Evolutionary conservation across 2,797 vertebrate genomes (phyloP).

Genomic region (Galaxias olidus): DNA sequence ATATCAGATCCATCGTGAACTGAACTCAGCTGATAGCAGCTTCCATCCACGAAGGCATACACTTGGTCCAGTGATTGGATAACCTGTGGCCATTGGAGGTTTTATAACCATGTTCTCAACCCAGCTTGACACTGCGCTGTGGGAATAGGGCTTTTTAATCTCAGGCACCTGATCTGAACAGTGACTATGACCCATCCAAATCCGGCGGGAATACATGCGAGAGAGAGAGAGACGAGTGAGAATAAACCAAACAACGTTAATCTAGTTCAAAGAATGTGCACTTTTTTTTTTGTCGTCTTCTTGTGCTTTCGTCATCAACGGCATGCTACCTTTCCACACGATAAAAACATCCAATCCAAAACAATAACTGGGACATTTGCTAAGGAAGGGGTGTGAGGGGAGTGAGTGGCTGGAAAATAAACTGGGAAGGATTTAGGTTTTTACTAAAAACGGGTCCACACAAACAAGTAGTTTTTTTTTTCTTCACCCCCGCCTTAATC

Average conservation of each 20-base stretch:
- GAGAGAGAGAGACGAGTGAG: conserved; percentile 25
- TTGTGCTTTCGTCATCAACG: conserved; percentile 40
- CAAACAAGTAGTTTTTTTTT: conserved; percentile 29
- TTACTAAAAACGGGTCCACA: background rate
- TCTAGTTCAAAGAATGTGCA: conserved; percentile 19
- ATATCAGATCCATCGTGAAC: no score
- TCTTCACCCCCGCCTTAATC: conserved; percentile 60
- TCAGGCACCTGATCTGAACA: conserved; percentile 55
- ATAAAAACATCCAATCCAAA: conserved; percentile 12
- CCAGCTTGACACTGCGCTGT: background rate
- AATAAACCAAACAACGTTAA: conserved; percentile 39
- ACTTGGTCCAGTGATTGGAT: no score
- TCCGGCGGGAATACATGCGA: conserved; percentile 36
- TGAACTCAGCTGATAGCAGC: no score
- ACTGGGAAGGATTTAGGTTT: conserved; percentile 29
- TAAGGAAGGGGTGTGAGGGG: no score
- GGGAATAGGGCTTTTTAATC: conserved; percentile 40
- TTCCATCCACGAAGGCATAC: no score
- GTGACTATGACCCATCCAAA: conserved; percentile 36
- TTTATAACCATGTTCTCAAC: background rate
- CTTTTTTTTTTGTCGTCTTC: conserved; percentile 15
- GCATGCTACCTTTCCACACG: conserved; percentile 14
- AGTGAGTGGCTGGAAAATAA: background rate
- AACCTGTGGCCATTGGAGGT: no score
- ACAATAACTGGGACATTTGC: background rate